Percentiles rank a stretch among this genome's conserved stretches.
Conservation (phyloP, 2,113 vertebrate species). For the Prunella himalayana region DNA sequence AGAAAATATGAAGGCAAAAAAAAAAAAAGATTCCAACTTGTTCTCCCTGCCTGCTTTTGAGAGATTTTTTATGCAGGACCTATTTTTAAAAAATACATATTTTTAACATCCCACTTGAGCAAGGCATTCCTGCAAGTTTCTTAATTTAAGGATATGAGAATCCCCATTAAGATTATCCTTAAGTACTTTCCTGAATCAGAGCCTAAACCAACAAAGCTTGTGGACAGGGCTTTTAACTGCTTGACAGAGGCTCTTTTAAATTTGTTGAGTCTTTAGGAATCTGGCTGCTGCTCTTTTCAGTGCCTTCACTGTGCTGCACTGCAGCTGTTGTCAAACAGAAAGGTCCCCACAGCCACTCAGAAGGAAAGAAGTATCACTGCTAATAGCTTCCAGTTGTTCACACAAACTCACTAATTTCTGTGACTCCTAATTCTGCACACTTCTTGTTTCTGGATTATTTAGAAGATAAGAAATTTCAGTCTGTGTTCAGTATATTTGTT, state of each 20-base stretch:
- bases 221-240: slow-evolving; percentile 1
- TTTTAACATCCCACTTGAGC: background rate
- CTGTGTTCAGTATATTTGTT: background rate
- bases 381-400: background rate
- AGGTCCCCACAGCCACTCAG: background rate
- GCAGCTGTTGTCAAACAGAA: background rate
- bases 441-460: background rate
- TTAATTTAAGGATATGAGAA: background rate
- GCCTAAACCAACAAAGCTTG: slow-evolving; percentile 18
- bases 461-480: background rate
- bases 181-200: slow-evolving; percentile 34
- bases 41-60: background rate
- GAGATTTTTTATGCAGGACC: background rate
- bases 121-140: background rate
- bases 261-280: slow-evolving; percentile 10
- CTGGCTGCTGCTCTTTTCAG: slow-evolving; percentile 1
- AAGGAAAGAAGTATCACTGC: background rate
- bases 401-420: background rate
- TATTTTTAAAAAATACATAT: background rate
- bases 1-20: background rate
- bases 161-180: background rate
- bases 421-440: background rate
- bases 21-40: background rate
- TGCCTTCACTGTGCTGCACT: background rate
- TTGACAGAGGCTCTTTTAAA: background rate